Evolutionary conservation across 1,140 invertebrate genomes (phyloP), one percentile per base, ranked within the genome.

Genomic region (Macrobrachium rosenbergii): DNA sequence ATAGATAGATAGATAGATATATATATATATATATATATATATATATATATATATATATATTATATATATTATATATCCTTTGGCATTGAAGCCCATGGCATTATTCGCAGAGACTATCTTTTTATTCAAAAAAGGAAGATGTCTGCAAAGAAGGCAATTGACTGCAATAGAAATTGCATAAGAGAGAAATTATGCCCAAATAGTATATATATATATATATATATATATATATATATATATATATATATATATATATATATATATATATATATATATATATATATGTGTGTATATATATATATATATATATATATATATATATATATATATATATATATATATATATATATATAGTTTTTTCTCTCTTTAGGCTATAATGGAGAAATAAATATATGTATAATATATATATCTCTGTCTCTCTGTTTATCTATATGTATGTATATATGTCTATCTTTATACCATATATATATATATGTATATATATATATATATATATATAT

Each of bases 1-100:
- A 69, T 14, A 69, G 11, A 69, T 14, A 69, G 14, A 69, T 14
- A 69, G 14, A 69, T 14, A 69, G 14, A 69, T 0, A 69, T 69
- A 69, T 14, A 69, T 69, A 69, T 14, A 69, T 69, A 69, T n/a
- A n/a, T 16, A 19, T 19, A 69, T 69, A 69, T 69, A 69, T 69
- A 69, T 19, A 69, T 69, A n/a, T 69, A 69, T 69, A 69, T 69
- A 69, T 69, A 69, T n/a, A n/a, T n/a, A n/a, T n/a, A n/a, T n/a
- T n/a, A n/a, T n/a, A n/a, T n/a, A n/a, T n/a, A n/a, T n/a, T n/a
- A n/a, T n/a, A n/a, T n/a, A n/a, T n/a, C n/a, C n/a, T n/a, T n/a
- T n/a, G n/a, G n/a, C n/a, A n/a, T n/a, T n/a, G n/a, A n/a, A n/a
- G n/a, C n/a, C n/a, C n/a, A n/a, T n/a, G n/a, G n/a, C n/a, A n/a